Conservation (phyloP, 2,797 vertebrate species). For the Borostomias antarcticus region DNA sequence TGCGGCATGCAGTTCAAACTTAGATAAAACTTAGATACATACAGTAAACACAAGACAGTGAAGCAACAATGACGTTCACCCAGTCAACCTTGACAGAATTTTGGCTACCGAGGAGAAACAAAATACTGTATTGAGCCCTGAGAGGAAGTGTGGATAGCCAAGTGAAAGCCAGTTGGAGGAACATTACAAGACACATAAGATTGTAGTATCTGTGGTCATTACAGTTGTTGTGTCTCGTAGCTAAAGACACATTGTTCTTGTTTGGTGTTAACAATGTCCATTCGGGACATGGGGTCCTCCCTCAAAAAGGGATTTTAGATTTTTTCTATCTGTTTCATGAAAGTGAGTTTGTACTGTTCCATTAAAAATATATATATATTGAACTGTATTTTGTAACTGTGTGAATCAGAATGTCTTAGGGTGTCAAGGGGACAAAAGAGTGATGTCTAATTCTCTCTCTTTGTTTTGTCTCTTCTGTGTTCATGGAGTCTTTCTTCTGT, state of each 20-base stretch:
- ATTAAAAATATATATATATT: too few relatives aligned
- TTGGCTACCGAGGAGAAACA: too few relatives aligned
- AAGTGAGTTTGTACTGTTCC: too few relatives aligned
- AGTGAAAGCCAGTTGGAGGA: not conserved
- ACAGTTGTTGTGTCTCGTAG: slow-evolving; percentile 46
- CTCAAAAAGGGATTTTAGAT: too few relatives aligned
- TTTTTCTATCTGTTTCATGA: not conserved
- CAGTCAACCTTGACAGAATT: not conserved
- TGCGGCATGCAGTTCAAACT: not conserved
- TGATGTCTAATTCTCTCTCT: too few relatives aligned
- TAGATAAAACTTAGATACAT: not conserved
- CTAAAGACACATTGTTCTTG: slow-evolving; percentile 30
- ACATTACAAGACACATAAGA: slow-evolving; percentile 21
- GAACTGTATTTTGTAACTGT: too few relatives aligned
- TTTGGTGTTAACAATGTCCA: slow-evolving; percentile 1
- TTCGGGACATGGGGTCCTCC: not conserved
- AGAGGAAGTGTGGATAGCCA: not conserved
- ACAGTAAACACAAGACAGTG: too few relatives aligned
- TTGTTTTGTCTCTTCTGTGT: not conserved
- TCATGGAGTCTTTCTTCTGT: not conserved
- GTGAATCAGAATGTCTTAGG: too few relatives aligned
- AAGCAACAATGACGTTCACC: not conserved
- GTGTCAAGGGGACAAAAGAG: too few relatives aligned
- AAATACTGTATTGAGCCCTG: not conserved
- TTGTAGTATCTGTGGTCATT: slow-evolving; percentile 35